Conservation (phyloP, 2,797 vertebrate genomes). For the Oreortyx pictus region DNA sequence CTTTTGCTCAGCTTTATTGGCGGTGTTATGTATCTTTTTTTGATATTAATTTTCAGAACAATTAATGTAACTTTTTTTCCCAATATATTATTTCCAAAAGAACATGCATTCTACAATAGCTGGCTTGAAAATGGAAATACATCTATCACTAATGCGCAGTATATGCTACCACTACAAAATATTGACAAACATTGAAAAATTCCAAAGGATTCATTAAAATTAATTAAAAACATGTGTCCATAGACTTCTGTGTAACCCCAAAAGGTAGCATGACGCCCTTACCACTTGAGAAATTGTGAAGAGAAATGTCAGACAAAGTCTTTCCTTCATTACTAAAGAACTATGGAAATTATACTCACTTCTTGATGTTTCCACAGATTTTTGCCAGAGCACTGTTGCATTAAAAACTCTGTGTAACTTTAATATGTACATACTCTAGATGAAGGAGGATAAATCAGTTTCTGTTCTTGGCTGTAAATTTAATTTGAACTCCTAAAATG, state of each 20-base stretch:
- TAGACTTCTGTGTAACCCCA: neutral
- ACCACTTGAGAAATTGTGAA: neutral
- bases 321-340: neutral
- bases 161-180: neutral
- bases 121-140: neutral
- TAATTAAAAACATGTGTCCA: neutral
- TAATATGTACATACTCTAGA: neutral
- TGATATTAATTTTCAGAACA: neutral
- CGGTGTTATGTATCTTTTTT: neutral
- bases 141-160: neutral
- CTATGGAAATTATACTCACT: neutral
- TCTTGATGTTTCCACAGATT: neutral
- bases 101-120: neutral
- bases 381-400: neutral
- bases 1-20: neutral
- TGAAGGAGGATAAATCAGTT: neutral
- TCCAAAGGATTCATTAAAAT: neutral
- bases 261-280: neutral
- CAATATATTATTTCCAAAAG: neutral
- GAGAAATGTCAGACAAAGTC: neutral
- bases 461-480: neutral
- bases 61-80: neutral
- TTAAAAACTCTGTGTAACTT: neutral
- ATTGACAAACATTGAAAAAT: neutral
- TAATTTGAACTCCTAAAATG: conserved; percentile 4